Evolutionary conservation across 2,888 invertebrate genomes (phyloP).

Genomic region (Bedellia somnulentella): DNA sequence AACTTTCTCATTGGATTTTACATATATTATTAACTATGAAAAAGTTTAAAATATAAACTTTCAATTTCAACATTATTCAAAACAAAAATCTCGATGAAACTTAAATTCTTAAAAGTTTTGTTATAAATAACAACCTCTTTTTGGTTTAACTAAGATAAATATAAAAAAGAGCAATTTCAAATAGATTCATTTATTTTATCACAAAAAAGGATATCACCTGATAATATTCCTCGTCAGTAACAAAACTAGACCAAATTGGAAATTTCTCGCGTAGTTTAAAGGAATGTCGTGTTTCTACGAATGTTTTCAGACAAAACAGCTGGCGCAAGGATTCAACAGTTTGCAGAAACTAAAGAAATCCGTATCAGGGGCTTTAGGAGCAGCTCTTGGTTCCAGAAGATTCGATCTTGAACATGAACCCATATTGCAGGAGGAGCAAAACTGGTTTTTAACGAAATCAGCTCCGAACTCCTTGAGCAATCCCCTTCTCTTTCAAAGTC

Average conservation of each 20-base stretch:
- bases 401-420: slow-evolving; percentile 54
- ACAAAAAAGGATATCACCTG: too few relatives aligned
- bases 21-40: too few relatives aligned
- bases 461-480: slow-evolving; percentile 77
- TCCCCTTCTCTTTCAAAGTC: slow-evolving; percentile 38
- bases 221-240: slow-evolving; percentile 49
- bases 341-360: slow-evolving; percentile 72
- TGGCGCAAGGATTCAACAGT: slow-evolving; percentile 64
- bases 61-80: too few relatives aligned
- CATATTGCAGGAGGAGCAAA: slow-evolving; percentile 56
- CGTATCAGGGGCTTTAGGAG: slow-evolving; percentile 64
- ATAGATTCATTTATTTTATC: too few relatives aligned
- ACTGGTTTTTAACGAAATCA: slow-evolving; percentile 82
- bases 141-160: too few relatives aligned
- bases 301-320: slow-evolving; percentile 54
- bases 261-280: too few relatives aligned
- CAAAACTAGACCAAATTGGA: slow-evolving; percentile 12
- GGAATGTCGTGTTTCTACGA: slow-evolving; percentile 57
- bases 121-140: too few relatives aligned
- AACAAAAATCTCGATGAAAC: too few relatives aligned
- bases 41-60: too few relatives aligned
- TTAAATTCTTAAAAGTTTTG: too few relatives aligned
- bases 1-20: too few relatives aligned
- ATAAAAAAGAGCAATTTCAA: too few relatives aligned
- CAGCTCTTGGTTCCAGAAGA: slow-evolving; percentile 49